Evolutionary conservation across 2,113 vertebrate species (phyloP).

Genomic region (Cnemophilus loriae): DNA sequence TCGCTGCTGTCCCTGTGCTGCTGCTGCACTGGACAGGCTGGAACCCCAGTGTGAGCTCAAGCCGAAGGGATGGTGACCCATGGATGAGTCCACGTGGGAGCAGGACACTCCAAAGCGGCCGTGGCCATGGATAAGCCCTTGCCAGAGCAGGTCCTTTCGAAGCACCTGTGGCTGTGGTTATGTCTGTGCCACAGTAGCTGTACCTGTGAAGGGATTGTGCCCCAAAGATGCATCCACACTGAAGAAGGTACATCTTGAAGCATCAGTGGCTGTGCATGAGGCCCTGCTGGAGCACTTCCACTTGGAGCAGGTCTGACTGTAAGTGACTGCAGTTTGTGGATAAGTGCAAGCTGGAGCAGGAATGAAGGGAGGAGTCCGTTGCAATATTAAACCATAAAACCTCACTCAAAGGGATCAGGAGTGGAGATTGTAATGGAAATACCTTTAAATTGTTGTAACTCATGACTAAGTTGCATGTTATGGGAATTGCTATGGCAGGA

Average conservation of each 20-base stretch:
- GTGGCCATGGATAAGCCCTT: not conserved
- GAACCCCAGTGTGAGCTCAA: not conserved
- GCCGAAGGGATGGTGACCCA: not conserved
- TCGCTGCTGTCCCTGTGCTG: not conserved
- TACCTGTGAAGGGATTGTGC: not conserved
- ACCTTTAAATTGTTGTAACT: not conserved
- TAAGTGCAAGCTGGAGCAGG: not conserved
- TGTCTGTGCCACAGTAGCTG: not conserved
- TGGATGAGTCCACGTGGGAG: not conserved
- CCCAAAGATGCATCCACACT: not conserved
- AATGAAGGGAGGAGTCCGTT: accelerated
- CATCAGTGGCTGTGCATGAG: not conserved
- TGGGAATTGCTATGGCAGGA: not conserved
- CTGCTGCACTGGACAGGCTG: not conserved
- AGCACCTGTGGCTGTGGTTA: too few relatives aligned
- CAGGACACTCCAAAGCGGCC: not conserved
- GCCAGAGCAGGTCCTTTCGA: not conserved
- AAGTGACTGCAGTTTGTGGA: not conserved
- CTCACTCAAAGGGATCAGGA: not conserved
- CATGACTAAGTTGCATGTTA: not conserved
- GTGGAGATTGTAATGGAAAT: not conserved
- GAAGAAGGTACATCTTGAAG: not conserved
- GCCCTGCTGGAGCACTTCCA: not conserved
- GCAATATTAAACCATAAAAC: not conserved
- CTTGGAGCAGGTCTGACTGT: not conserved